Evolutionary conservation across 2,113 vertebrate genomes (phyloP).

Genomic region (Gallinago media): DNA sequence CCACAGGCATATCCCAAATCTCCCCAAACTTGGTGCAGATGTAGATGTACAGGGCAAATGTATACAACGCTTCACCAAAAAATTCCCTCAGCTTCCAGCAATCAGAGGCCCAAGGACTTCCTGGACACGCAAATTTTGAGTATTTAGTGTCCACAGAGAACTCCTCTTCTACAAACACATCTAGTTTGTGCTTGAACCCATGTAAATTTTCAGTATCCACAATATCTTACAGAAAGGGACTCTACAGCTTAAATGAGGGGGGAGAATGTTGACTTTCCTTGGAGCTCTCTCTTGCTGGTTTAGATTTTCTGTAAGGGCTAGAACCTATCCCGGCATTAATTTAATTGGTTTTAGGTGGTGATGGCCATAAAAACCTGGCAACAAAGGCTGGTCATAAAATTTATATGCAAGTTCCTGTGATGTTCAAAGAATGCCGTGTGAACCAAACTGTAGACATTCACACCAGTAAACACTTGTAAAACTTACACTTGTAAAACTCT

Average conservation of each 20-base stretch:
- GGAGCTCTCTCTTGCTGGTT: not conserved
- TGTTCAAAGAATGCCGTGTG: not conserved
- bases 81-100: not conserved
- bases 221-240: not conserved
- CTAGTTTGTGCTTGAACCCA: not conserved
- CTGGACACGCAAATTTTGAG: not conserved
- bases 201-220: not conserved
- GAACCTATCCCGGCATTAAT: not conserved
- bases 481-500: not conserved
- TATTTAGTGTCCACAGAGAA: not conserved
- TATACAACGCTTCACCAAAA: not conserved
- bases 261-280: rapidly evolving
- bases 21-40: not conserved
- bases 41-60: not conserved
- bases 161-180: not conserved
- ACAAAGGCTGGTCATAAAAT: not conserved
- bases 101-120: not conserved
- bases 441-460: not conserved
- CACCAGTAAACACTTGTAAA: not conserved
- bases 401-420: not conserved
- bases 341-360: not conserved
- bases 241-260: not conserved
- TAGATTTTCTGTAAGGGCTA: not conserved
- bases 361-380: not conserved
- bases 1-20: not conserved